These are phyloP conservation scores for Catostomus latipinnis DNA, from an alignment of 2,797 vertebrate species.

Conservation along the genomic window DNA sequence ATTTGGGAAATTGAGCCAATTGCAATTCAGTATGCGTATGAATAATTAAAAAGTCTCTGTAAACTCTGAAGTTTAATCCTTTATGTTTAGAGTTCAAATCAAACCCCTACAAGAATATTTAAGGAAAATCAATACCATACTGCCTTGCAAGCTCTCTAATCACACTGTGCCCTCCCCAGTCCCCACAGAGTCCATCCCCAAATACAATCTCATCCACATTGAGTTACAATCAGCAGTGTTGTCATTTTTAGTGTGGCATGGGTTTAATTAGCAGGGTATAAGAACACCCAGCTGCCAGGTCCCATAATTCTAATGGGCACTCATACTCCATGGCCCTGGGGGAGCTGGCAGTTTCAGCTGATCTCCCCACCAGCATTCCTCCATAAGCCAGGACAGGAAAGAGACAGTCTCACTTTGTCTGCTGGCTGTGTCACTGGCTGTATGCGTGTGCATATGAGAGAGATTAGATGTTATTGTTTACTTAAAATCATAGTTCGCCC, in stretches of 20 bases:
- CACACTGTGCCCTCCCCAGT: conserved; percentile 21
- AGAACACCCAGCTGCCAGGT: conserved; percentile 78
- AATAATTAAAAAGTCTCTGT: too few species aligned
- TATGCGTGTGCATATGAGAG: not conserved
- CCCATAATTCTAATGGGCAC: conserved; percentile 81
- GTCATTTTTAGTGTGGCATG: conserved; percentile 53
- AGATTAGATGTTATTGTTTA: not conserved
- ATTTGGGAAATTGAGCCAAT: too few species aligned
- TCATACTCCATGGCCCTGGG: conserved; percentile 70
- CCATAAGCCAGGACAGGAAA: conserved; percentile 39
- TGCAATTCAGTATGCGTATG: too few species aligned
- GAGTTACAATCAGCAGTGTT: conserved; percentile 41
- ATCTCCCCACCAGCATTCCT: conserved; percentile 44
- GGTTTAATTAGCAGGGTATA: conserved; percentile 79
- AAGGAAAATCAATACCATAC: too few species aligned
- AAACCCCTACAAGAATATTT: too few species aligned
- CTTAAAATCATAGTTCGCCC: not conserved
- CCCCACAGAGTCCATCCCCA: conserved; percentile 36
- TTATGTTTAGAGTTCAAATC: too few species aligned
- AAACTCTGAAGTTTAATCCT: too few species aligned
- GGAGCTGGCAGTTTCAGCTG: conserved; percentile 66
- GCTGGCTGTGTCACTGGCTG: not conserved
- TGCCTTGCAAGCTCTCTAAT: not conserved
- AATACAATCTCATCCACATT: conserved; percentile 37
- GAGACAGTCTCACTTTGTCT: not conserved